Conservation (phyloP, 1,140 invertebrate genomes). For the Drosophila nigrodunni region DNA sequence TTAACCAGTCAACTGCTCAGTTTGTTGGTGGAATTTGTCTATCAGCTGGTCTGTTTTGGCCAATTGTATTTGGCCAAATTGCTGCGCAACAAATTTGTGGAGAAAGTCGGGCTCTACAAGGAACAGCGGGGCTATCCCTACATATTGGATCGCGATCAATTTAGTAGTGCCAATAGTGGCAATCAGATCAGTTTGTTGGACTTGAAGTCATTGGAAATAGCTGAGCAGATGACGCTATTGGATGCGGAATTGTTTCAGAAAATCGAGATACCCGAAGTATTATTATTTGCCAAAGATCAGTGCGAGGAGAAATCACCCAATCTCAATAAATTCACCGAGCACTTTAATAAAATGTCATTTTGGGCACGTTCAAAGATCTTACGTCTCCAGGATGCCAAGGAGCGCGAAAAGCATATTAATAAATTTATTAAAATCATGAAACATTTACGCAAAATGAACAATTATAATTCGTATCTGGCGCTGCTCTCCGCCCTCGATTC, state of each 20-base stretch:
- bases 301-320: constrained; percentile 98
- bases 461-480: constrained; percentile 99
- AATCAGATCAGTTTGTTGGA: constrained; percentile 89
- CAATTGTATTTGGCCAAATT: constrained; percentile 95
- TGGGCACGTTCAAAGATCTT: constrained; percentile 95
- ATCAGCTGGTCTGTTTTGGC: constrained; percentile 93
- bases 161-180: constrained; percentile 1
- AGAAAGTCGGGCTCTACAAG: constrained; percentile 87
- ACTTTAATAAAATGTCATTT: constrained; percentile 99
- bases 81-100: constrained; percentile 94
- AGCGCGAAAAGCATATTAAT: constrained; percentile 97
- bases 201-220: constrained; percentile 94
- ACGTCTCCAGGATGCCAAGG: constrained; percentile 93
- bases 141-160: constrained; percentile 38
- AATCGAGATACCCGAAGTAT: constrained; percentile 98
- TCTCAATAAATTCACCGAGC: constrained; percentile 98
- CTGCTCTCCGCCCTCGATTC: constrained; percentile 98
- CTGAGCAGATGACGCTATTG: constrained; percentile 99
- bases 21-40: constrained; percentile 95
- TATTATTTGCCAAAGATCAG: constrained; percentile 98
- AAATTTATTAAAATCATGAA: constrained; percentile 99
- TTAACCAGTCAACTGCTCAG: constrained; percentile 90
- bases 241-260: constrained; percentile 98
- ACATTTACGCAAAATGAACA: constrained; percentile 97
- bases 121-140: constrained; percentile 62